A percentile compares a stretch with the other conserved stretches of the same genome.
Conservation (phyloP, 2,797 vertebrate species). For the Todus mexicanus region DNA sequence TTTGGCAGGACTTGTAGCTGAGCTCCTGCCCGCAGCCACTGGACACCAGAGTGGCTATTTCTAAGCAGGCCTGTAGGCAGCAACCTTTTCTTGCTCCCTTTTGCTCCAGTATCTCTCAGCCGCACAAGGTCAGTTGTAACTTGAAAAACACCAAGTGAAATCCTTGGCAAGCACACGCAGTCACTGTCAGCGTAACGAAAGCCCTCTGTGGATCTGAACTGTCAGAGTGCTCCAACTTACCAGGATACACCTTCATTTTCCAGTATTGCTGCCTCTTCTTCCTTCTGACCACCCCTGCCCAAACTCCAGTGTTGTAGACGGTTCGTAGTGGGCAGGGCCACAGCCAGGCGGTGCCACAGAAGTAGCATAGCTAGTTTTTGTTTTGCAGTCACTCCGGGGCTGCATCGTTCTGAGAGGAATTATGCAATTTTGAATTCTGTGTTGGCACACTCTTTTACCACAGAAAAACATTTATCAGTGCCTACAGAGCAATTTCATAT, state of each 20-base stretch:
- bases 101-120: neutral
- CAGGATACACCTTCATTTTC: neutral
- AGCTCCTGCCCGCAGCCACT: neutral
- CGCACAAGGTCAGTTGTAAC: neutral
- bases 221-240: neutral
- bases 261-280: neutral
- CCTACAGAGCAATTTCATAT: constrained; percentile 45
- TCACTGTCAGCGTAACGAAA: neutral
- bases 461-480: constrained; percentile 25
- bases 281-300: neutral
- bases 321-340: neutral
- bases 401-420: constrained; percentile 6
- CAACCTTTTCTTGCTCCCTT: neutral
- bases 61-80: neutral
- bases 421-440: constrained; percentile 30
- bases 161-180: neutral
- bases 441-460: constrained; percentile 21
- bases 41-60: neutral
- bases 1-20: neutral
- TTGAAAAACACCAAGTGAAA: neutral
- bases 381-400: neutral
- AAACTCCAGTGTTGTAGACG: neutral
- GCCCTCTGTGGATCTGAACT: neutral
- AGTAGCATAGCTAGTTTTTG: neutral
- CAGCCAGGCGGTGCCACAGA: neutral